phyloP scores from a whole-genome alignment of 2,113 vertebrate species.

The Corythoichthys intestinalis region DNA sequence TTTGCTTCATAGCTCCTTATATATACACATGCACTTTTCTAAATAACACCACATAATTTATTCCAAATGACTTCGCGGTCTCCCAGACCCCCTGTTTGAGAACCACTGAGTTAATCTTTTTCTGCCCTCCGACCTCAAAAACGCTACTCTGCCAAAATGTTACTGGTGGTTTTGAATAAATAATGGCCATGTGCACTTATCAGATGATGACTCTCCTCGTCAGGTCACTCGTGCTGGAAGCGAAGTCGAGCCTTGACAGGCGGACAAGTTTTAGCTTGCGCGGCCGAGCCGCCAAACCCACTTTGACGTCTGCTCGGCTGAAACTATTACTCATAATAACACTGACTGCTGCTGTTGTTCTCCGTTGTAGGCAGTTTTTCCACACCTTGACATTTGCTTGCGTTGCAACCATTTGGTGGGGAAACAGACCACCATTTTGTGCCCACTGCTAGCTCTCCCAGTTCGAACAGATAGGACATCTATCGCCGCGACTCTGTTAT shows the following conservation, averaged over 20 bases:
- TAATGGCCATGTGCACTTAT: constrained; percentile 57
- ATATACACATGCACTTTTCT: neutral
- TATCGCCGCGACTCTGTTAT: neutral
- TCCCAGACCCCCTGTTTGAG: no score
- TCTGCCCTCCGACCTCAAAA: constrained; percentile 27
- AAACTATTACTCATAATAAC: constrained; percentile 55
- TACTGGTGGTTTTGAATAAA: constrained; percentile 61
- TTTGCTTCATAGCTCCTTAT: neutral
- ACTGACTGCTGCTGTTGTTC: constrained; percentile 61
- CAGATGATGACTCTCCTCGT: constrained; percentile 40
- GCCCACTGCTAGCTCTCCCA: no score
- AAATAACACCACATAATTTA: neutral
- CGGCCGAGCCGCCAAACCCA: constrained; percentile 25
- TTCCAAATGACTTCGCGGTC: no score
- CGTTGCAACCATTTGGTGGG: neutral
- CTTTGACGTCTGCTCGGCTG: constrained; percentile 42
- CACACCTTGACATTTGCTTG: constrained; percentile 25
- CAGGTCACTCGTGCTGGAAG: constrained; percentile 30
- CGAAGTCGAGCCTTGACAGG: constrained; percentile 45
- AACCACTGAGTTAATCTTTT: neutral
- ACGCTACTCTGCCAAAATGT: constrained; percentile 42
- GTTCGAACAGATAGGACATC: no score
- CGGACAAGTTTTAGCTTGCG: constrained; percentile 61
- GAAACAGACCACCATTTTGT: neutral
- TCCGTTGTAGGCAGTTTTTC: constrained; percentile 5